phyloP scores from a whole-genome alignment of 2,113 vertebrate species.

The Pterocles gutturalis region DNA sequence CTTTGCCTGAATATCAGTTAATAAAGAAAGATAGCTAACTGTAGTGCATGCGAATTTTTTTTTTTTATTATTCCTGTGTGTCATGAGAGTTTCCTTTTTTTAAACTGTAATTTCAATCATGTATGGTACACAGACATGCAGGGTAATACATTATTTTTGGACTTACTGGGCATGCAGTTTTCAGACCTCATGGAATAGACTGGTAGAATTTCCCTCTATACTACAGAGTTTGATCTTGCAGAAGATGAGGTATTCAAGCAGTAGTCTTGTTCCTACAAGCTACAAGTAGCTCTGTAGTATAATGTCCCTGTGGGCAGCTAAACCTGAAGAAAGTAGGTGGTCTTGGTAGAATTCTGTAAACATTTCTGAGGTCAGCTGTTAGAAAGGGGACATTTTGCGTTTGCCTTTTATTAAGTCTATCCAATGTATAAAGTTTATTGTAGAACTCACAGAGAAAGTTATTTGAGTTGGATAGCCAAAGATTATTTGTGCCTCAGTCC shows the following conservation, averaged over 20 bases:
- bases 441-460: background rate
- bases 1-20: background rate
- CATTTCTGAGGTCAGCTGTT: background rate
- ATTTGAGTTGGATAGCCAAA: background rate
- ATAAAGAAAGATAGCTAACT: background rate
- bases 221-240: background rate
- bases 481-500: background rate
- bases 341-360: background rate
- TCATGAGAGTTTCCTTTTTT: background rate
- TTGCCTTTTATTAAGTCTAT: background rate
- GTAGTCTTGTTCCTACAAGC: background rate
- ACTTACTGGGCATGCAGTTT: background rate
- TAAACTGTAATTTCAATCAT: background rate
- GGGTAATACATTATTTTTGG: background rate
- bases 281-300: background rate
- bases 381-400: background rate
- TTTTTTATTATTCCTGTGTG: background rate
- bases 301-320: background rate
- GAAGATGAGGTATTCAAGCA: background rate
- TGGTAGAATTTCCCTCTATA: background rate
- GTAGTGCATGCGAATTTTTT: background rate
- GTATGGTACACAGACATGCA: background rate
- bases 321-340: background rate
- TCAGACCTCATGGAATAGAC: background rate
- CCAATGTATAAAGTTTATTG: background rate